Evolutionary conservation across 2,888 invertebrate genomes (phyloP).

Genomic region (Nomada flava): DNA sequence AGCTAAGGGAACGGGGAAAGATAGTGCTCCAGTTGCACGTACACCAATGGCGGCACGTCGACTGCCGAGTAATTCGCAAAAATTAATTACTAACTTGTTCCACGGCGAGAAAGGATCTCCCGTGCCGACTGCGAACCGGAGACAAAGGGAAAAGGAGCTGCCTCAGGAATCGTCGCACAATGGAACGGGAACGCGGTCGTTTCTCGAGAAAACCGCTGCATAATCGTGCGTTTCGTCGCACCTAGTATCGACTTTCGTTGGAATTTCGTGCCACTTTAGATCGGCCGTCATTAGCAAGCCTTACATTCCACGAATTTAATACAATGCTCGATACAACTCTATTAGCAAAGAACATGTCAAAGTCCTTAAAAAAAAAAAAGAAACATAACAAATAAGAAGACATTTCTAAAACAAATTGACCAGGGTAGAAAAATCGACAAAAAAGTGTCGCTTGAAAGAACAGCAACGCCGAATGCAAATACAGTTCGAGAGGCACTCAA

Average conservation of each 20-base stretch:
- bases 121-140: slow-evolving; percentile 69
- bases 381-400: neutral
- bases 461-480: neutral
- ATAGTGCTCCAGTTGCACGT: slow-evolving; percentile 77
- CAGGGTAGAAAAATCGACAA: neutral
- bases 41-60: slow-evolving; percentile 78
- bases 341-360: neutral
- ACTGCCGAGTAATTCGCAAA: slow-evolving; percentile 82
- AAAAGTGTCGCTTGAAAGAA: neutral
- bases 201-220: slow-evolving; percentile 55
- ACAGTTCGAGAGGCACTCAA: neutral
- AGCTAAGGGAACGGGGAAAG: slow-evolving; percentile 73
- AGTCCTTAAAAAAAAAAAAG: neutral
- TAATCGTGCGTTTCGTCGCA: slow-evolving; percentile 40
- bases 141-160: slow-evolving; percentile 76
- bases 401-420: too few relatives aligned
- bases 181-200: slow-evolving; percentile 62
- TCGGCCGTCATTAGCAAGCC: slow-evolving; percentile 10
- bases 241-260: slow-evolving; percentile 41
- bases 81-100: slow-evolving; percentile 82
- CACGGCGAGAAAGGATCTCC: slow-evolving; percentile 74
- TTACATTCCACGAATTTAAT: neutral
- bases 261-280: slow-evolving; percentile 14
- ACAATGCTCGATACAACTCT: neutral
- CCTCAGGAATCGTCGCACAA: slow-evolving; percentile 77